Conservation (phyloP, 2,797 vertebrate genomes). For the Gymnocypris eckloni region DNA sequence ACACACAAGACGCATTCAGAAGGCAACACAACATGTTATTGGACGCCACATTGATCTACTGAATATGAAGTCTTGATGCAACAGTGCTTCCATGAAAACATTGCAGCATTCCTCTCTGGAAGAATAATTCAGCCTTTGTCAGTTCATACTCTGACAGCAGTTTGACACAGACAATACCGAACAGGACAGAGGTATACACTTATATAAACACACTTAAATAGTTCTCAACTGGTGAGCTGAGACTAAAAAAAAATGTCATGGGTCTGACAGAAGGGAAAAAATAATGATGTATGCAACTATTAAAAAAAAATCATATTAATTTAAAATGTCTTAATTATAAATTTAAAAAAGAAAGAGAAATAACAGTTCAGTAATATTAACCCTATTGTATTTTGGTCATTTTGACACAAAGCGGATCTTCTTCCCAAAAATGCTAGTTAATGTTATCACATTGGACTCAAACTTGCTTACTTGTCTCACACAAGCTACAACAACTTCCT, state of each 20-base stretch:
- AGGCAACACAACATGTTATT: conserved; percentile 43
- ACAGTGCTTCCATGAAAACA: conserved; percentile 43
- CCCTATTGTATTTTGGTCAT: too few species aligned
- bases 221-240: background rate
- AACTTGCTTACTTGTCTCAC: too few species aligned
- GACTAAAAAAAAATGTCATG: background rate
- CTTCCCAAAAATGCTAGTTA: too few species aligned
- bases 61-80: conserved; percentile 51
- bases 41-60: conserved; percentile 51
- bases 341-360: too few species aligned
- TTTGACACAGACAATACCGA: background rate
- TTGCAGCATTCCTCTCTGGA: conserved; percentile 49
- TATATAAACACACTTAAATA: background rate
- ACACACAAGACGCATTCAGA: conserved; percentile 9
- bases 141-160: conserved; percentile 48
- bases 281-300: background rate
- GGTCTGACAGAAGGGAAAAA: background rate
- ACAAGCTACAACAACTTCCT: too few species aligned
- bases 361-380: too few species aligned
- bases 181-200: background rate
- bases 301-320: background rate
- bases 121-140: conserved; percentile 33
- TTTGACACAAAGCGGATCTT: too few species aligned
- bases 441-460: too few species aligned
- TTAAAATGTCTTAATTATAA: too few species aligned